A percentile compares a stretch with the other conserved stretches of the same genome.
phyloP scores from a whole-genome alignment of 2,113 vertebrate genomes.

The Australoheros scitulus region DNA sequence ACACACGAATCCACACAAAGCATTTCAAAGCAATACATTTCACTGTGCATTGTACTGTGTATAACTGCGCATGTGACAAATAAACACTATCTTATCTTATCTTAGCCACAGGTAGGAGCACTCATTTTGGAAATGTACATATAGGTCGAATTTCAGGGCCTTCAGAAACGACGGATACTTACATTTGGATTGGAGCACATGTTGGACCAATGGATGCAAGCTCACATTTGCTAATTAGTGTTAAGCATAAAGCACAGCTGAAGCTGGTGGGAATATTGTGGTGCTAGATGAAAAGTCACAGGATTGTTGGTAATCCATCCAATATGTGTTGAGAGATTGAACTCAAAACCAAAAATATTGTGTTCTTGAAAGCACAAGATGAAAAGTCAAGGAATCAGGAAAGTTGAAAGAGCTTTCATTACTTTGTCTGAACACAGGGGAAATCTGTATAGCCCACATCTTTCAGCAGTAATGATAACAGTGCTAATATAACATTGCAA shows the following conservation, averaged over 20 bases:
- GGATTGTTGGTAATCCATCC: not conserved
- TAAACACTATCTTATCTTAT: too few relatives aligned
- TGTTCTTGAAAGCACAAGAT: not conserved
- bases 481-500: not conserved
- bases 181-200: too few relatives aligned
- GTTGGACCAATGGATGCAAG: not conserved
- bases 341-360: not conserved
- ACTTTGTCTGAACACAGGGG: not conserved
- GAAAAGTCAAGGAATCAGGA: not conserved
- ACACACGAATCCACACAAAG: too few relatives aligned
- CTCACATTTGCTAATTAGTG: not conserved
- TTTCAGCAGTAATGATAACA: not conserved
- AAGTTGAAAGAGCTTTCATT: not conserved
- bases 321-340: not conserved
- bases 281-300: not conserved
- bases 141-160: too few relatives aligned
- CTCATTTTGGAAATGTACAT: too few relatives aligned
- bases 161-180: too few relatives aligned
- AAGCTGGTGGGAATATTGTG: not conserved
- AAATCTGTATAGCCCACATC: not conserved
- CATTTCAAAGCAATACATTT: too few relatives aligned
- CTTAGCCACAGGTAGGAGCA: too few relatives aligned
- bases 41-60: too few relatives aligned
- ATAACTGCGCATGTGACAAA: too few relatives aligned
- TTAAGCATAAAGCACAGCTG: not conserved